These are phyloP conservation scores for Mus caroli DNA, from an alignment of 2,797 vertebrate species.

Conservation along the genomic window DNA sequence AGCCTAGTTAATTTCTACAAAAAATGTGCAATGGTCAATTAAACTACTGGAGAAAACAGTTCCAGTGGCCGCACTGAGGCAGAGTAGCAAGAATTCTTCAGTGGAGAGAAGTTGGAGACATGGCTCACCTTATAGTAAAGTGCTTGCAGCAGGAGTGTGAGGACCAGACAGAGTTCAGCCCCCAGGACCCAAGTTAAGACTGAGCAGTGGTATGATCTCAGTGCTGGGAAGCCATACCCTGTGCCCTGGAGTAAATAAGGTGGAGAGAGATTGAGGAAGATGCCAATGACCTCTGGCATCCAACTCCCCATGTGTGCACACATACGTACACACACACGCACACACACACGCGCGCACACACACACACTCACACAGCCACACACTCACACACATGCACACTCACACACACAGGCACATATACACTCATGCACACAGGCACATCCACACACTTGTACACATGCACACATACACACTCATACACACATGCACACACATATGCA, in stretches of 20 bases:
- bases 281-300: background rate
- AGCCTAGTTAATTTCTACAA: background rate
- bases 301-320: background rate
- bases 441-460: background rate
- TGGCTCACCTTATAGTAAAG: background rate
- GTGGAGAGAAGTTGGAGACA: background rate
- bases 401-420: background rate
- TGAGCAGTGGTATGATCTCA: background rate
- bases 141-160: background rate
- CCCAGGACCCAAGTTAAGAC: background rate
- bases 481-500: background rate
- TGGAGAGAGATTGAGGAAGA: background rate
- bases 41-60: background rate
- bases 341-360: rapidly evolving
- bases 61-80: background rate
- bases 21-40: background rate
- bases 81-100: background rate
- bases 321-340: rapidly evolving
- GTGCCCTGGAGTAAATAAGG: background rate
- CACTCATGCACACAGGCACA: no score
- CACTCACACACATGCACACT: background rate
- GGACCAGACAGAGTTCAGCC: background rate
- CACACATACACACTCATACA: background rate
- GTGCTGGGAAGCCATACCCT: background rate
- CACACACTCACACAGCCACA: no score